Evolutionary conservation across 2,888 invertebrate genomes (phyloP).

Genomic region (Brachypalpus laphriformis): DNA sequence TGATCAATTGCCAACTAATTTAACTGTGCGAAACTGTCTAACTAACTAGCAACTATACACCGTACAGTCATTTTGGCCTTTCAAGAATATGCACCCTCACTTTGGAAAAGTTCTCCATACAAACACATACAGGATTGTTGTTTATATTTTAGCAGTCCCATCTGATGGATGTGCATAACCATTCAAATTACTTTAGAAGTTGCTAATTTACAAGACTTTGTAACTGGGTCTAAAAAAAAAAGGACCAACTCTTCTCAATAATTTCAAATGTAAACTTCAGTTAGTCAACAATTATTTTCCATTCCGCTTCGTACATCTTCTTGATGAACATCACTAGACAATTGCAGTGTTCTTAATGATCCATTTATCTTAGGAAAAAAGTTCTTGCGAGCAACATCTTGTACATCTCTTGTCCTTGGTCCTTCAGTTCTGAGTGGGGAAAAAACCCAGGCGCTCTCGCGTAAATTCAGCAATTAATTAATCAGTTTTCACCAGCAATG

Average conservation of each 20-base stretch:
- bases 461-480: conserved; percentile 61
- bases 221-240: neutral
- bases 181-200: conserved; percentile 16
- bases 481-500: conserved; percentile 55
- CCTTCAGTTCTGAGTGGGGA: neutral
- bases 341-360: conserved; percentile 2
- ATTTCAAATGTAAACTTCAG: conserved; percentile 50
- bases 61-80: neutral
- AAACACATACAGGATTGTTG: neutral
- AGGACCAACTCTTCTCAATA: conserved; percentile 6
- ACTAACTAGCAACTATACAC: conserved; percentile 9
- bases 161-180: neutral
- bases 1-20: conserved; percentile 51
- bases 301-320: conserved; percentile 6
- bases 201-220: conserved; percentile 12
- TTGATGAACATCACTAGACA: neutral
- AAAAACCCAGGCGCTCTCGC: neutral
- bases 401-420: neutral
- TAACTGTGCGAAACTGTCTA: conserved; percentile 30
- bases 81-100: neutral
- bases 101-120: neutral
- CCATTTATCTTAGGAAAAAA: neutral
- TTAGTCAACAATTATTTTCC: conserved; percentile 48
- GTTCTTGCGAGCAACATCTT: neutral
- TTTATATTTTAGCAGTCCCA: neutral